Conservation (phyloP, 2,888 invertebrate genomes). For the Himalopsyche tibetana region DNA sequence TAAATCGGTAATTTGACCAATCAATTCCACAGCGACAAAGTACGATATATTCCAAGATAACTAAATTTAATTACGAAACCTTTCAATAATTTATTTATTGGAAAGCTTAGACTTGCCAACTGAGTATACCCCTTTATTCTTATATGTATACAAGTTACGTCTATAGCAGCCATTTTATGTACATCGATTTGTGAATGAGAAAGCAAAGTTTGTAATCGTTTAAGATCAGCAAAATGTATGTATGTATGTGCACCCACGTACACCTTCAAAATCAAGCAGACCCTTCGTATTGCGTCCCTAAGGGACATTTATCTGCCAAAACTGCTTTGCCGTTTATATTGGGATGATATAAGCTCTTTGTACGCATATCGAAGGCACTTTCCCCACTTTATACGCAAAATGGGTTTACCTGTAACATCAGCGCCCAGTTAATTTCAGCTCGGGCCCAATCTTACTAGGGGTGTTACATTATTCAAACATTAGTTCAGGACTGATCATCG, state of each 20-base stretch:
- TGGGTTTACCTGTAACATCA: constrained; percentile 28
- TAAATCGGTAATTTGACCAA: too few species aligned
- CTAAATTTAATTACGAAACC: too few species aligned
- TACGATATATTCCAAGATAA: too few species aligned
- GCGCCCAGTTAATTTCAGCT: constrained; percentile 25
- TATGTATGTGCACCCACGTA: constrained; percentile 14
- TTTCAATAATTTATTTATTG: too few species aligned
- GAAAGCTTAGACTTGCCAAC: too few species aligned
- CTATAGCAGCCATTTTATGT: not conserved
- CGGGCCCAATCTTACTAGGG: constrained; percentile 4
- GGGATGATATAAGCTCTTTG: constrained; percentile 40
- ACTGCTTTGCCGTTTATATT: constrained; percentile 43
- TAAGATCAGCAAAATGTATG: constrained; percentile 35
- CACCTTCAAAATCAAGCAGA: constrained; percentile 38
- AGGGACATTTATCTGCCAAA: constrained; percentile 43
- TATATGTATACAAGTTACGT: not conserved
- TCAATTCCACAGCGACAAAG: too few species aligned
- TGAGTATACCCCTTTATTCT: not conserved
- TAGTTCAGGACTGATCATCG: constrained; percentile 51
- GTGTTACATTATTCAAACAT: constrained; percentile 49
- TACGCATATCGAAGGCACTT: constrained; percentile 38
- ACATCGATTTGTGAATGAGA: constrained; percentile 32
- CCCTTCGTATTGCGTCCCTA: constrained; percentile 31
- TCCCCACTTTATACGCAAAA: constrained; percentile 27
- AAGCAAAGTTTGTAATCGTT: constrained; percentile 36